These are phyloP conservation scores for Sardinella longiceps DNA, from an alignment of 2,797 vertebrate species.

Conservation along the genomic window DNA sequence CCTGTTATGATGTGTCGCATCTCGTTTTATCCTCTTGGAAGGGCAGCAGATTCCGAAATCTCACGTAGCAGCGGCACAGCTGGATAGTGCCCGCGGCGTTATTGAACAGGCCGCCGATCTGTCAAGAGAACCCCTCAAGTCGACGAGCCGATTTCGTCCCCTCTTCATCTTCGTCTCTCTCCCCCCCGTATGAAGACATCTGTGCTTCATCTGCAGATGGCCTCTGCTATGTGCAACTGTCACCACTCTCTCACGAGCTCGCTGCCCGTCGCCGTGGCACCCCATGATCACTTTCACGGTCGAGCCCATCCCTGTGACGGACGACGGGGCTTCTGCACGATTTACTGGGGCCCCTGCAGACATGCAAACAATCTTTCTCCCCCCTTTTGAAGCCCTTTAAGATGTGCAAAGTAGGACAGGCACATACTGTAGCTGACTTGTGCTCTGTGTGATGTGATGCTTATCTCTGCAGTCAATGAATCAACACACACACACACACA, in stretches of 20 bases:
- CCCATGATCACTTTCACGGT: background rate
- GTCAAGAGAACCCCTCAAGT: background rate
- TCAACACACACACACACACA: background rate
- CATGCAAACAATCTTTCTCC: background rate
- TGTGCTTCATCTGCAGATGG: constrained; percentile 36
- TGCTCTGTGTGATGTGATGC: background rate
- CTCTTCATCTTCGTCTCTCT: background rate
- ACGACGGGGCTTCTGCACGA: background rate
- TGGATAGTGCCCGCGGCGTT: background rate
- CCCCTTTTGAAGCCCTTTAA: background rate
- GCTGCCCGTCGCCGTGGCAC: constrained; percentile 40
- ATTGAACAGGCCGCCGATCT: background rate
- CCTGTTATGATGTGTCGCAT: constrained; percentile 26
- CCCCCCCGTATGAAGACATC: background rate
- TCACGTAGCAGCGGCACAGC: constrained; percentile 4
- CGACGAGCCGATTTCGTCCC: background rate
- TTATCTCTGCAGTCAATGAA: background rate
- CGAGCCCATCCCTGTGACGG: background rate
- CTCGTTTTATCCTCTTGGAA: constrained; percentile 14
- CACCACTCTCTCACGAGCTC: constrained; percentile 39
- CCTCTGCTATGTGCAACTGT: constrained; percentile 40
- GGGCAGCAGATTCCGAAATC: constrained; percentile 9
- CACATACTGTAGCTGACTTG: background rate
- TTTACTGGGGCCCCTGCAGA: background rate
- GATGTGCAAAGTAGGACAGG: background rate